Percentiles rank a stretch among this genome's conserved stretches.
Evolutionary conservation across 2,113 vertebrate species (phyloP).

Genomic region (Rhinolophus ferrumequinum): DNA sequence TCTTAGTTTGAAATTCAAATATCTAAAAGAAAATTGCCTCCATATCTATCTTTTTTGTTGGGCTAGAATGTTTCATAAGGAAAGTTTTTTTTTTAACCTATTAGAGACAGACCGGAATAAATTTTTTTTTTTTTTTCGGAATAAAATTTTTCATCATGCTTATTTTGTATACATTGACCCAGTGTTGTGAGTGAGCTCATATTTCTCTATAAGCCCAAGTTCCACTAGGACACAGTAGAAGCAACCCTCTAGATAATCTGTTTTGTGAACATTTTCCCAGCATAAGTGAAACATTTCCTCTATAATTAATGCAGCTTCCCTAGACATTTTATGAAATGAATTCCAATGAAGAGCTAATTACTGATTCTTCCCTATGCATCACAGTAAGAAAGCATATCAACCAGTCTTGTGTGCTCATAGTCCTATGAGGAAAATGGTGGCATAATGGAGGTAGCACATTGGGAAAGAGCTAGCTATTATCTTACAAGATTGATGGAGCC

Average conservation of each 20-base stretch:
- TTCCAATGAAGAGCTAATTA: conserved; percentile 59
- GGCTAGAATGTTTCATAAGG: background rate
- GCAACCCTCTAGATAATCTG: background rate
- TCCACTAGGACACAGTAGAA: background rate
- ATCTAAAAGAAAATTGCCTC: conserved; percentile 49
- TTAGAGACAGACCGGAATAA: background rate
- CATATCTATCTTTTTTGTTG: background rate
- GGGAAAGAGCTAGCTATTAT: background rate
- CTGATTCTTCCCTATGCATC: background rate
- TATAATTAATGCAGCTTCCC: conserved; percentile 64
- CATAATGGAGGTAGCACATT: background rate
- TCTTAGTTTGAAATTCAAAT: conserved; percentile 48
- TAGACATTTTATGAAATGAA: conserved; percentile 46
- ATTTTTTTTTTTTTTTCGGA: background rate
- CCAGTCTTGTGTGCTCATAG: background rate
- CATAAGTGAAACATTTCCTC: conserved; percentile 55
- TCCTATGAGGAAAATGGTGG: background rate
- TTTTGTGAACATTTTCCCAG: background rate
- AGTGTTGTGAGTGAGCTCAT: background rate
- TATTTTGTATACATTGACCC: background rate
- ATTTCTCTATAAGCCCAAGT: conserved; percentile 21
- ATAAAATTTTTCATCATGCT: background rate
- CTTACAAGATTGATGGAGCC: background rate
- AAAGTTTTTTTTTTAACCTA: background rate
- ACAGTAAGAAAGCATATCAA: conserved; percentile 5